Evolutionary conservation across 2,888 invertebrate genomes (phyloP), one percentile per base, ranked within the genome.

Genomic region (Campoplex capitator): DNA sequence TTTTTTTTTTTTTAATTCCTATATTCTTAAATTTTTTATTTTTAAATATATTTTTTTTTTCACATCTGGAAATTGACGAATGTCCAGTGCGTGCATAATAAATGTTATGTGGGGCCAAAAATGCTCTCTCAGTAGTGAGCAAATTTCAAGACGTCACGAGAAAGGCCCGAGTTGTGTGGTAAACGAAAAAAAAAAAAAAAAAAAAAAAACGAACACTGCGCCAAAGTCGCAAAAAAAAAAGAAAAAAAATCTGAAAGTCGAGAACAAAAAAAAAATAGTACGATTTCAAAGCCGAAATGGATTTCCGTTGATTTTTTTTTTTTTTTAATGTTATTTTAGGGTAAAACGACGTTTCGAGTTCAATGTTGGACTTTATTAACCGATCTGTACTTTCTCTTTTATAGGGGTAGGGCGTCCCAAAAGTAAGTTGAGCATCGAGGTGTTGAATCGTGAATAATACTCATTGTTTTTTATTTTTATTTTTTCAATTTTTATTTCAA

Each of bases 331-430:
- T 77, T 32, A 54, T 74, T 28, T 56, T 84, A 79, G 76, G 70
- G 87, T 82, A 75, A 56, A 75, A 76, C 71, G 70, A 76, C 70
- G 45, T 82, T 65, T 35, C 38, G 28, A 58, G 56, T 77, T 45
- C 56, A 51, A 75, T 79, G 18, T 87, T 42, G 51, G 67, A 83
- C 78, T 84, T 84, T 93, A 94, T 93, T 94, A 94, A 94, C 93
- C 90, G 90, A 91, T 88, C 90, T 94, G 90, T 94, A 91, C 92
- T 94, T 94, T 94, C 92, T 94, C 91, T 92, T 92, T 94, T 94
- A 92, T 94, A 94, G 94, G 94, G 94, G 94, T 94, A 94, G 94
- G 93, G 94, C 94, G 92, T 94, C 94, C 93, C 94, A 94, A 94
- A 94, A 94, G 94, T 94, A 94, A 94, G 94, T 94, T 93, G 92